Evolutionary conservation across 92 coral and sea anemone genomes (phyloP).

Genomic region (Zoanthus gigantus): DNA sequence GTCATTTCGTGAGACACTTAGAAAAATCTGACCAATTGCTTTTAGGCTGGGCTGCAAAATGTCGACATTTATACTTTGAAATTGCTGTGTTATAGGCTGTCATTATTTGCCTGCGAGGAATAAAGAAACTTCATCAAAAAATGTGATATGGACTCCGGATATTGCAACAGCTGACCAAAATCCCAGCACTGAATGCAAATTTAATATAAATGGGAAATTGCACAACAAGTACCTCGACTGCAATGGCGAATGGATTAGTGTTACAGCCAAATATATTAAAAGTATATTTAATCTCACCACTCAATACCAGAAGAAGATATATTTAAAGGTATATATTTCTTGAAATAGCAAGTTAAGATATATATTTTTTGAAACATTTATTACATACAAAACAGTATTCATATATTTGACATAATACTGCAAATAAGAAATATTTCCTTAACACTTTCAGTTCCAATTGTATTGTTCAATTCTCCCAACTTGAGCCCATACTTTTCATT

Average conservation of each 20-base stretch:
- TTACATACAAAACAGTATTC: too few relatives aligned
- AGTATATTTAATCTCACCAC: neutral
- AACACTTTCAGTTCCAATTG: too few relatives aligned
- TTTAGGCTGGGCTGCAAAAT: too few relatives aligned
- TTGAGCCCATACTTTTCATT: too few relatives aligned
- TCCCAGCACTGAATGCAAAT: neutral
- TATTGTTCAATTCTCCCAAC: too few relatives aligned
- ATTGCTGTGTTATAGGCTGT: neutral
- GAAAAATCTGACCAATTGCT: too few relatives aligned
- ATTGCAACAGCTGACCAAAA: neutral
- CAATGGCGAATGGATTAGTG: neutral
- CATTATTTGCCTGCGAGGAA: neutral
- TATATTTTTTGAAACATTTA: neutral
- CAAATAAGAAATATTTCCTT: too few relatives aligned
- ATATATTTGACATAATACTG: too few relatives aligned
- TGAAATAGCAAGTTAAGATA: neutral
- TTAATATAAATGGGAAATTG: neutral
- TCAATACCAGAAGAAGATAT: neutral
- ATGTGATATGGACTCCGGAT: neutral
- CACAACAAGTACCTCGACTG: slow-evolving; percentile 2
- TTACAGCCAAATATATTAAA: neutral
- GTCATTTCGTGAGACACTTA: too few relatives aligned
- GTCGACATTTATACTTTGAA: neutral
- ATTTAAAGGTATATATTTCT: neutral
- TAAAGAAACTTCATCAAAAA: neutral